Conservation (phyloP, 2,797 vertebrate genomes). For the Sarcophilus harrisii region DNA sequence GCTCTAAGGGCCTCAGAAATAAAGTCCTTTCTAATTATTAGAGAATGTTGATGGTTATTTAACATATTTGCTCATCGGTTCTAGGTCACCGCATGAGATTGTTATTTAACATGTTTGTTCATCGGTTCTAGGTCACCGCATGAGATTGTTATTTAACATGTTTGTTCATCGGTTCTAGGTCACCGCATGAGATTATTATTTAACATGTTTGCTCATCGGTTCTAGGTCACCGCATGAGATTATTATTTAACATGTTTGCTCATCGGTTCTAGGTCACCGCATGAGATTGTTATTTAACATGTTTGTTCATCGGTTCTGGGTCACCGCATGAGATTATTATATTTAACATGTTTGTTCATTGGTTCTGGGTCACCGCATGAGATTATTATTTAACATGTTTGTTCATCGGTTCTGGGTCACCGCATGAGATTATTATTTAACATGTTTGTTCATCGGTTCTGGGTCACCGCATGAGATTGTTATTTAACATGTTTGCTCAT, state of each 20-base stretch:
- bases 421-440: slow-evolving; percentile 85
- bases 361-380: slow-evolving; percentile 90
- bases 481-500: slow-evolving; percentile 61
- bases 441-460: slow-evolving; percentile 78
- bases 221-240: slow-evolving; percentile 90
- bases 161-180: slow-evolving; percentile 82
- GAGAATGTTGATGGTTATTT: neutral
- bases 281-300: slow-evolving; percentile 88
- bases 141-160: slow-evolving; percentile 80
- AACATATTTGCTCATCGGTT: slow-evolving; percentile 78
- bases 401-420: slow-evolving; percentile 87
- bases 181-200: slow-evolving; percentile 79
- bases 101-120: neutral
- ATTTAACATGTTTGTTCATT: slow-evolving; percentile 64
- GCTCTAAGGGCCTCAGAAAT: neutral
- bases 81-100: slow-evolving; percentile 90
- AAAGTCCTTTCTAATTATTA: neutral
- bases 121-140: slow-evolving; percentile 88
- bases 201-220: slow-evolving; percentile 74
- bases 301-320: slow-evolving; percentile 84
- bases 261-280: slow-evolving; percentile 88
- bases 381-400: slow-evolving; percentile 73
- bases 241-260: slow-evolving; percentile 67
- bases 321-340: slow-evolving; percentile 87
- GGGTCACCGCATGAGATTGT: slow-evolving; percentile 90